These are phyloP conservation scores for Setophaga coronata DNA, from an alignment of 2,113 vertebrate genomes.

Conservation along the genomic window DNA sequence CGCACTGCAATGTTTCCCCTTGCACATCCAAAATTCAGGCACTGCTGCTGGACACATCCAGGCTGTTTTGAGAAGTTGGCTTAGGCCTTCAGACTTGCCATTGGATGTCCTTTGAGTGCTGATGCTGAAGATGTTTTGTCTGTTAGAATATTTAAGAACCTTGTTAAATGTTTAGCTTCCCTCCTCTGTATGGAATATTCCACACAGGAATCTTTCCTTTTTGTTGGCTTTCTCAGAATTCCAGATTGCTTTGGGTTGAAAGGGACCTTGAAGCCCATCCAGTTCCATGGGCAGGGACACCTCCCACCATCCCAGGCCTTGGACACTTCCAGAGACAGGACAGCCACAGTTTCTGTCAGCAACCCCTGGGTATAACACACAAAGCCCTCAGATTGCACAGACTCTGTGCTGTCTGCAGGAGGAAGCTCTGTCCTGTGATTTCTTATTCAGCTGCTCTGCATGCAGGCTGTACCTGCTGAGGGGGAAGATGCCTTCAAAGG, in stretches of 20 bases:
- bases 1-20: background rate
- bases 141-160: background rate
- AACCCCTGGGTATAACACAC: background rate
- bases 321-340: background rate
- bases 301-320: background rate
- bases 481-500: background rate
- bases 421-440: background rate
- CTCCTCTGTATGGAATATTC: background rate
- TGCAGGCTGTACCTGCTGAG: background rate
- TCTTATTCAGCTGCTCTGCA: background rate
- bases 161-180: background rate
- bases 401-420: background rate
- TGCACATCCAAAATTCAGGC: background rate
- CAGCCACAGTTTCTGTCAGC: background rate
- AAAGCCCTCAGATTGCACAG: accelerated
- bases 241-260: background rate
- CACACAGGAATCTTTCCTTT: background rate
- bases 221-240: background rate
- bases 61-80: background rate
- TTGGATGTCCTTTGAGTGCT: background rate
- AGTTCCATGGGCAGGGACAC: background rate
- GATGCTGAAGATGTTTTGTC: background rate
- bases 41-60: accelerated
- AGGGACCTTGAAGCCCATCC: background rate
- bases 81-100: background rate